Conservation (phyloP, 2,888 invertebrate genomes). For the Polyommatus icarus region DNA sequence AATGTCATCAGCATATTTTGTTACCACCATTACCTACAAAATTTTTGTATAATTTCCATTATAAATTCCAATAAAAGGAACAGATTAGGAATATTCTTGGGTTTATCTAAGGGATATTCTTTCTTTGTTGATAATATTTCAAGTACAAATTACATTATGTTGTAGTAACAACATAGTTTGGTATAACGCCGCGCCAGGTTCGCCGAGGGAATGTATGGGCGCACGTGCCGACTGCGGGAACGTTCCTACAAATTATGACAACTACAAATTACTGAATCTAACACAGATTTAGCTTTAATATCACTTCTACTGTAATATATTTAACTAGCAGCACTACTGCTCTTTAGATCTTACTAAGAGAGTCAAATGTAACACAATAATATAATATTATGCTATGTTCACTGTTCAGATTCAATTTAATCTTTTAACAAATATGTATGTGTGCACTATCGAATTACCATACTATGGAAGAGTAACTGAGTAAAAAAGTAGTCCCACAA, state of each 20-base stretch:
- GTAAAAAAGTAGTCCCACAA: too few relatives aligned
- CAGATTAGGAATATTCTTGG: neutral
- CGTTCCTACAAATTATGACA: neutral
- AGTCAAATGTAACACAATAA: neutral
- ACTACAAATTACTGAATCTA: neutral
- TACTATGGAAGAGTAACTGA: too few relatives aligned
- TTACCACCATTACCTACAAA: neutral
- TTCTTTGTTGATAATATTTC: too few relatives aligned
- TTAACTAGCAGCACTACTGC: neutral
- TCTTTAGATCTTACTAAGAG: neutral
- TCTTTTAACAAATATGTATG: too few relatives aligned
- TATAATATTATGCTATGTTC: too few relatives aligned
- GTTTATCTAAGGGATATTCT: too few relatives aligned
- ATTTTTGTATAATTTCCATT: constrained; percentile 10
- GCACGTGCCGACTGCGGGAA: neutral
- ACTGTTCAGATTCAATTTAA: too few relatives aligned
- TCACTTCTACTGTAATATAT: neutral
- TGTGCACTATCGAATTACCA: too few relatives aligned
- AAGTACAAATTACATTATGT: too few relatives aligned
- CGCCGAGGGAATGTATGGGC: neutral
- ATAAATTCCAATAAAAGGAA: neutral
- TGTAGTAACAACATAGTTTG: neutral
- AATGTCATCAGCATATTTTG: neutral
- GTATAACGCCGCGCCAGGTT: neutral
- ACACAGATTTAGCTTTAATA: constrained; percentile 11